phyloP scores from a whole-genome alignment of 2,113 vertebrate species.

The Oryctolagus cuniculus region mOryCun1.1 NC_091448.1:37338001-37338500 shows the following conservation, averaged over 20 bases:
- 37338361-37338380: not conserved
- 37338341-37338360: constrained; percentile 11
- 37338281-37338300: constrained; percentile 35
- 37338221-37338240: constrained; percentile 1
- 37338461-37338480: constrained; percentile 38
- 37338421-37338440: not conserved
- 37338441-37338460: not conserved
- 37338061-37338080: not conserved
- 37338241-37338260: not conserved
- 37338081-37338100: constrained; percentile 21
- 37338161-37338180: not conserved
- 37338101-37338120: not conserved
- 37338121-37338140: not conserved
- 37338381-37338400: not conserved
- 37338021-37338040: constrained; percentile 51
- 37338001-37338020: constrained; percentile 86
- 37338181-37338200: too few relatives aligned
- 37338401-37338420: constrained; percentile 33
- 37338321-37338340: constrained; percentile 13
- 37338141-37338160: not conserved
- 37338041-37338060: not conserved
- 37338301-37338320: not conserved
- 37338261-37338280: constrained; percentile 52
- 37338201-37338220: constrained; percentile 1
- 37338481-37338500: constrained; percentile 74